Percentiles rank a stretch among this genome's conserved stretches.
These are phyloP conservation scores for Pardalotus punctatus DNA, from an alignment of 2,113 vertebrate genomes.

Conservation along the genomic window DNA sequence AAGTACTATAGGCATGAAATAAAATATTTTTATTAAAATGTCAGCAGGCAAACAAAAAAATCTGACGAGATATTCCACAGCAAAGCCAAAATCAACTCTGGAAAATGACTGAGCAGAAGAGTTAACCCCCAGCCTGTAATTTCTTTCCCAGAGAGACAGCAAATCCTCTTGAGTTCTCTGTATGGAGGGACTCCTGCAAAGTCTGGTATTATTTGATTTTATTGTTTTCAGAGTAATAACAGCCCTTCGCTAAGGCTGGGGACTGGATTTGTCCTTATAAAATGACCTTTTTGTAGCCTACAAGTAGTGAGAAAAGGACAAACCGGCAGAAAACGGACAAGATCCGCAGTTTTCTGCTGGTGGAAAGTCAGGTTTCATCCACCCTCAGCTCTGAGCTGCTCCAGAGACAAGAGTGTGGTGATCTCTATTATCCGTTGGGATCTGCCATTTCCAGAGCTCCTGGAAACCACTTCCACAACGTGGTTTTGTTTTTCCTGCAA, in stretches of 20 bases:
- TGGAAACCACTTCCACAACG: rapidly evolving
- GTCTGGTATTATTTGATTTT: conserved; percentile 29
- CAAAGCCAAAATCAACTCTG: conserved; percentile 27
- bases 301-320: neutral
- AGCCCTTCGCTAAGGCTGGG: neutral
- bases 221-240: conserved; percentile 42
- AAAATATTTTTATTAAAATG: conserved; percentile 49
- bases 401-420: neutral
- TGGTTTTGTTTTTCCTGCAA: neutral
- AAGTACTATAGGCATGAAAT: neutral
- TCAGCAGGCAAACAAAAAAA: neutral
- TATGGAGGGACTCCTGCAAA: neutral
- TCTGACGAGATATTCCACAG: neutral
- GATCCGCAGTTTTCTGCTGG: neutral
- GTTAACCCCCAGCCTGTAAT: conserved; percentile 29
- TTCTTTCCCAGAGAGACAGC: conserved; percentile 39
- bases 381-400: neutral
- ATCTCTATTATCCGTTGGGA: neutral
- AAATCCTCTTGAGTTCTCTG: conserved; percentile 44
- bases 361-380: neutral
- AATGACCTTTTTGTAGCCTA: conserved; percentile 38
- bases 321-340: neutral
- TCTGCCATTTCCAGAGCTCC: neutral
- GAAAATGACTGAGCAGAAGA: neutral
- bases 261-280: conserved; percentile 37